Evolutionary conservation across 1,140 invertebrate species (phyloP), one percentile per base, ranked within the genome.

Genomic region (Parasteatoda tepidariorum): DNA sequence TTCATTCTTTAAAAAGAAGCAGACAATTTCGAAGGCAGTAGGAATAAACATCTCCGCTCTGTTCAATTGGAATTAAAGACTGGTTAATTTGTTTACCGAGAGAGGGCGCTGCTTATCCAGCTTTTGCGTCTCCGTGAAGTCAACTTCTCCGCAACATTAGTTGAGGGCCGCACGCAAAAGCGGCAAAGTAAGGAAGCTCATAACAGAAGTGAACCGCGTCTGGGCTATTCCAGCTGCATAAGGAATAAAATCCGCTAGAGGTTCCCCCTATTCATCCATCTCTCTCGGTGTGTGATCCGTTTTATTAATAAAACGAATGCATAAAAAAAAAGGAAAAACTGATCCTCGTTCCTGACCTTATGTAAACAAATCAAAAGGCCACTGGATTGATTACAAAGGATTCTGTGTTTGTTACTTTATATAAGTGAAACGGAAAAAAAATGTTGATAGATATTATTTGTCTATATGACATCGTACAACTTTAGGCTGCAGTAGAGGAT

Each of bases 111-210:
- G 76, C 9, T 22, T 28, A 57, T 41, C 64, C 64, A 54, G 30
- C 62, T 24, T 9, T 55, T 30, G 41, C 64, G 76, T 68, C 76
- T 64, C 59, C 38, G 76, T 68, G 76, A 79, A 79, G 76, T 79
- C 76, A 79, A 79, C 76, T 79, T 79, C 76, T 26, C 76, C 76
- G 76, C 76, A 79, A 79, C 41, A 79, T 79, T 79, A 79, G 76
- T 79, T 79, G 26, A 41, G 57, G 57, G 57, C 73, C 73, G 73
- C 76, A 57, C 62, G 64, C 76, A 34, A 48, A 61, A 26, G 76
- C 76, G 76, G 76, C 76, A 55, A 68, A 79, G 76, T 79, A 28
- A 26, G 7, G 34, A 54, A 78, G 57, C 38, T 68, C 76, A 79
- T 62, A 79, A 34, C 76, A 24, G 48, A 31, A 48, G 62, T 38